A percentile compares a stretch with the other conserved stretches of the same genome.
Conservation (phyloP, 2,888 invertebrate species). For the Latrodectus elegans region DNA sequence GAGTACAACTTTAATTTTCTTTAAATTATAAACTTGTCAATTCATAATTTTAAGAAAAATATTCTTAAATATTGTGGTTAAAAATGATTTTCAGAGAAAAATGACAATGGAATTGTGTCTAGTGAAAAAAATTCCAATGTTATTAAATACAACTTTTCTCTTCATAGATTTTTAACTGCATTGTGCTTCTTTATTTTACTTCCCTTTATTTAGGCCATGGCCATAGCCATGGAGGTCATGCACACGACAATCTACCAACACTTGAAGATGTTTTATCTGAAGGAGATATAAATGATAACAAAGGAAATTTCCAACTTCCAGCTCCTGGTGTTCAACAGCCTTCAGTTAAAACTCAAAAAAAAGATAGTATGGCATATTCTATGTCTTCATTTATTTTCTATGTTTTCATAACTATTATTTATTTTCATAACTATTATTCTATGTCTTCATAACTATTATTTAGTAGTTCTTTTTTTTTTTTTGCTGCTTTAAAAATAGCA, state of each 20-base stretch:
- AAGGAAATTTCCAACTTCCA: conserved; percentile 55
- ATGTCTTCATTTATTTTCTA: neutral
- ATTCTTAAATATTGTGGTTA: too few species aligned
- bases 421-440: neutral
- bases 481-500: too few species aligned
- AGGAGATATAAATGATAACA: conserved; percentile 66
- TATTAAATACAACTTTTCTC: too few species aligned
- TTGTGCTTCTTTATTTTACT: neutral
- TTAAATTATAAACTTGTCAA: too few species aligned
- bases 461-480: too few species aligned
- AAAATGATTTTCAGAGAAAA: too few species aligned
- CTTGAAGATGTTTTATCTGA: conserved; percentile 57
- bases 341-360: conserved; percentile 24
- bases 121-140: too few species aligned
- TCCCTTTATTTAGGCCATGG: conserved; percentile 81
- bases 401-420: neutral
- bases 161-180: too few species aligned
- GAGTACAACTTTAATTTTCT: too few species aligned
- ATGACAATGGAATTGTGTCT: too few species aligned
- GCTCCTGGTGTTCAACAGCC: neutral
- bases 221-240: conserved; percentile 72
- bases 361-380: conserved; percentile 24
- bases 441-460: neutral
- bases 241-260: conserved; percentile 47
- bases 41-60: too few species aligned